Evolutionary conservation across 2,113 vertebrate genomes (phyloP), one percentile per base, ranked within the genome.

Genomic region (Carettochelys insculpta): DNA sequence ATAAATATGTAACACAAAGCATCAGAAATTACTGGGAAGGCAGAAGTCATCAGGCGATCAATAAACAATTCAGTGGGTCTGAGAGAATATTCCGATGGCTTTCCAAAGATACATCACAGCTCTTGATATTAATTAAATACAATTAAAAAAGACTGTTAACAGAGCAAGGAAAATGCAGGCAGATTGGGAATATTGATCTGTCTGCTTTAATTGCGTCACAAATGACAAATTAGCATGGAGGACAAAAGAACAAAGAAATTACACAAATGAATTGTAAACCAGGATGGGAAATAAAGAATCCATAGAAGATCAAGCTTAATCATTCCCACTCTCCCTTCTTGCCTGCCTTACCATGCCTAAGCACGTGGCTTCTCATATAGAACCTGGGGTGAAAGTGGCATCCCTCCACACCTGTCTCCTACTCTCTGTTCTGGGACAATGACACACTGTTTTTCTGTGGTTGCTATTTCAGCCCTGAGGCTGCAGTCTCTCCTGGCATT

Each of bases 101-200:
- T 94, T 85, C 88, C 85, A 61, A 94, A 95, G 81, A 43, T 34
- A 53, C 84, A 93, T 53, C 77, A 43, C 75, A 75, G 91, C 87
- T 51, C 75, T 95, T 75, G 61, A 4, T 82, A 82, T 90, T 95
- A 95, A 94, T 95, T 95, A 93, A 95, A 93, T 90, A 89, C 85
- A 91, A 85, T 54, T 89, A 54, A 54, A 77, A 76, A 93, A 89
- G 85, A 50, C 68, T 75, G 68, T 90, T 93, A 90, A 50, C 90
- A 82, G 88, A 94, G 71, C 88, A 85, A 95, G 75, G 68, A 80
- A 84, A 82, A 71, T 54, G 1, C 45, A 88, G 82, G 88, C 88
- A 92, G 88, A 88, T 76, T 89, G 61, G 80, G 88, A 95, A 93
- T 65, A 93, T 71, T 95, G 96, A 97, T 96, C 95, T 84, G 82